phyloP scores from a whole-genome alignment of 2,888 invertebrate genomes.

The Drosophila melanosoma region DNA sequence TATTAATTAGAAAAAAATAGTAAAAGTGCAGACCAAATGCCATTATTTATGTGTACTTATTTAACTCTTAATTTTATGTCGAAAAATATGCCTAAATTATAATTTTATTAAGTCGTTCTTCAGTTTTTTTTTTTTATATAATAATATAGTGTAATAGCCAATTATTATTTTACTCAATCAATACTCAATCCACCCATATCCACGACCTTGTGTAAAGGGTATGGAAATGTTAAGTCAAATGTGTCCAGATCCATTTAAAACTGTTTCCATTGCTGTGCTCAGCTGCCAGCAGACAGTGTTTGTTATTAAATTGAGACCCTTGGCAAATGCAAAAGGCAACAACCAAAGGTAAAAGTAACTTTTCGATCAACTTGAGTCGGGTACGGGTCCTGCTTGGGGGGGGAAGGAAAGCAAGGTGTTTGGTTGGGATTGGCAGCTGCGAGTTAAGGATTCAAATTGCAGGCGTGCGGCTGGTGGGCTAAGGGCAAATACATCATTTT shows the following conservation, averaged over 20 bases:
- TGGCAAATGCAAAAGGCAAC: constrained; percentile 45
- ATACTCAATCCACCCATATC: background rate
- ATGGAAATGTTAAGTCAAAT: constrained; percentile 23
- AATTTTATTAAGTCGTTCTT: background rate
- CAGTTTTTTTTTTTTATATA: too few species aligned
- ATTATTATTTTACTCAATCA: background rate
- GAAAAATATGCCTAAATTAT: background rate
- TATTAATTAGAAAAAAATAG: background rate
- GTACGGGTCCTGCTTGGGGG: constrained; percentile 34
- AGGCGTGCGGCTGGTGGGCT: background rate
- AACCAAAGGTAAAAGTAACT: constrained; percentile 63
- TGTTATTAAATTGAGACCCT: constrained; percentile 64
- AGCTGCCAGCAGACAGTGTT: constrained; percentile 42
- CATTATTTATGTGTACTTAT: background rate
- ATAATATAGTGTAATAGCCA: background rate
- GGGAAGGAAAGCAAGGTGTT: background rate
- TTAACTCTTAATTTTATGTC: background rate
- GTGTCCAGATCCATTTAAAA: constrained; percentile 25
- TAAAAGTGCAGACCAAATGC: background rate
- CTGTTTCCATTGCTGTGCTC: constrained; percentile 26
- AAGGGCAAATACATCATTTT: constrained; percentile 57
- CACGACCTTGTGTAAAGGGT: constrained; percentile 8
- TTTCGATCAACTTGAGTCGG: constrained; percentile 78
- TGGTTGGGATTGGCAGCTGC: constrained; percentile 31
- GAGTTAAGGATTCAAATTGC: constrained; percentile 42